A percentile compares a stretch with the other conserved stretches of the same genome.
Conservation (phyloP, 2,113 vertebrate species). For the Lophotis ruficrista region DNA sequence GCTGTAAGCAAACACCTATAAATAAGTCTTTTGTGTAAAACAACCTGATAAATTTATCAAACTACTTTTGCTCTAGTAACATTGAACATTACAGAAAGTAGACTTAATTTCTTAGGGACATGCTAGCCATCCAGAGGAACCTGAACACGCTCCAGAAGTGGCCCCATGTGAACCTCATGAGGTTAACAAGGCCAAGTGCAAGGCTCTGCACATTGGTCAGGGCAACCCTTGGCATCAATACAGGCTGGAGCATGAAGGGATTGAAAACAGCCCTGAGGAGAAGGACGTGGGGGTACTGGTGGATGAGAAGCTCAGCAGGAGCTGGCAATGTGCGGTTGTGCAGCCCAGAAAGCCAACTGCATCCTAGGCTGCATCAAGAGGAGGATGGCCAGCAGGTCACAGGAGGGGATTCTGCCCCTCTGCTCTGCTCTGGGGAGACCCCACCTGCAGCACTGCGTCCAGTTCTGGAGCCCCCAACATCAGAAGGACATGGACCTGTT, state of each 20-base stretch:
- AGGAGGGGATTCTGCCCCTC: too few species aligned
- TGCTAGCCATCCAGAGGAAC: not conserved
- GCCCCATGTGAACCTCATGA: not conserved
- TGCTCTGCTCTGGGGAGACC: too few species aligned
- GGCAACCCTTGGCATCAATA: not conserved
- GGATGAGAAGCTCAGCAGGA: not conserved
- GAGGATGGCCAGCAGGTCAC: too few species aligned
- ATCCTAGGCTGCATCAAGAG: too few species aligned
- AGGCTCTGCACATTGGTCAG: not conserved
- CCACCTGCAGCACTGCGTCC: too few species aligned
- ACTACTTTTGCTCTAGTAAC: not conserved
- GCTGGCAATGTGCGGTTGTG: too few species aligned
- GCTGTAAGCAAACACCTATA: not conserved
- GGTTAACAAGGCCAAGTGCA: not conserved
- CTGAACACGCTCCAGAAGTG: not conserved
- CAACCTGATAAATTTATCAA: not conserved
- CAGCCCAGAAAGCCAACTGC: too few species aligned
- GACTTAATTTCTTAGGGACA: not conserved
- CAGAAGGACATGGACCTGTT: too few species aligned
- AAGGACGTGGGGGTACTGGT: not conserved
- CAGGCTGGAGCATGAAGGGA: not conserved
- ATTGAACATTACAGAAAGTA: not conserved
- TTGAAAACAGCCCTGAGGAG: not conserved
- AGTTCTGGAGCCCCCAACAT: too few species aligned
- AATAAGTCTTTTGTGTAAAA: not conserved